phyloP scores from a whole-genome alignment of 2,797 vertebrate genomes.

The Simalia tracyae region DNA sequence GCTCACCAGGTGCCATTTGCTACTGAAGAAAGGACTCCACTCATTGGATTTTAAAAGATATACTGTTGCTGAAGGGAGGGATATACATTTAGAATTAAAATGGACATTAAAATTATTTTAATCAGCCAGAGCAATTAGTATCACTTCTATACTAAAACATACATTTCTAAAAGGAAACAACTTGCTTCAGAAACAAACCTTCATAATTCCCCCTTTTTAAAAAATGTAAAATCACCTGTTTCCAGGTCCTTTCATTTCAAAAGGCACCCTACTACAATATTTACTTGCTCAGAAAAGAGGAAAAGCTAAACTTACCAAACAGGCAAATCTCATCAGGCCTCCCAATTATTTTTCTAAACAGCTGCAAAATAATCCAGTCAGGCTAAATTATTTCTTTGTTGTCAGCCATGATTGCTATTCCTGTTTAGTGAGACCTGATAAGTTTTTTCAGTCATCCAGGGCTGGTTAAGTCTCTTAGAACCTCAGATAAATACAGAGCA shows the following conservation, averaged over 20 bases:
- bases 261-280: rapidly evolving
- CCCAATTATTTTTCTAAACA: background rate
- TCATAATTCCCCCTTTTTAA: background rate
- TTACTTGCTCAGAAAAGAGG: background rate
- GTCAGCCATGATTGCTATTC: background rate
- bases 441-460: background rate
- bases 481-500: background rate
- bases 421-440: background rate
- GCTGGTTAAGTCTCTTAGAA: background rate
- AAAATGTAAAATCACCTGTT: background rate
- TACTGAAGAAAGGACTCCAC: background rate
- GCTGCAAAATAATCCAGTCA: background rate
- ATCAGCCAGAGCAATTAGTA: background rate
- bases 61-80: background rate
- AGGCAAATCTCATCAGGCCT: background rate
- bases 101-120: background rate
- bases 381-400: background rate
- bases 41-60: background rate
- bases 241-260: background rate
- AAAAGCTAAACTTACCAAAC: background rate
- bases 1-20: background rate
- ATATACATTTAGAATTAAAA: background rate
- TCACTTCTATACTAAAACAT: background rate
- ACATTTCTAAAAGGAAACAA: background rate
- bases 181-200: background rate